Evolutionary conservation across 2,888 invertebrate genomes (phyloP).

Genomic region (Patella depressa): DNA sequence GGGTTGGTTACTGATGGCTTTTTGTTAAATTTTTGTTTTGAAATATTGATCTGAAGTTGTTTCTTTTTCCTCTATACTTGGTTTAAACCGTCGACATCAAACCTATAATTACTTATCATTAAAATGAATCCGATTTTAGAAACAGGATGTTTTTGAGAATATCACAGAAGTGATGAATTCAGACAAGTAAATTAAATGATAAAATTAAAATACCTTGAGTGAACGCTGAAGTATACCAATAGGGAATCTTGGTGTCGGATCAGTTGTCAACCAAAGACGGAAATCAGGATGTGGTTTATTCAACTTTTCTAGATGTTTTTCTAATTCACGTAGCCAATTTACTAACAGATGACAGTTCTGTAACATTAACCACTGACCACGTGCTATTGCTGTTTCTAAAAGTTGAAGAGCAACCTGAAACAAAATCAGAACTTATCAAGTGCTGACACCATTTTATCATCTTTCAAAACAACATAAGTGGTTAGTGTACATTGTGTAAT

Average conservation of each 20-base stretch:
- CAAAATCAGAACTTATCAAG: constrained; percentile 19
- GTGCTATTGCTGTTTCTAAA: constrained; percentile 70
- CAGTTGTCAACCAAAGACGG: constrained; percentile 92
- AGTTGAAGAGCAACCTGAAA: constrained; percentile 77
- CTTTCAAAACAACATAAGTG: too few relatives aligned
- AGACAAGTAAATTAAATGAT: neutral
- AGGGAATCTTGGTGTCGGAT: constrained; percentile 88
- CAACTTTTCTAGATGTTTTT: constrained; percentile 86
- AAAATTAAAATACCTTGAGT: constrained; percentile 77
- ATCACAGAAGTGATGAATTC: too few relatives aligned
- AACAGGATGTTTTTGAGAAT: too few relatives aligned
- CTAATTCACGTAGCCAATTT: constrained; percentile 83
- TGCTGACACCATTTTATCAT: neutral
- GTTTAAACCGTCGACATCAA: too few relatives aligned
- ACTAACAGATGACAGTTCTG: constrained; percentile 92
- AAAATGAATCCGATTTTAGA: too few relatives aligned
- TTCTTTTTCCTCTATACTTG: too few relatives aligned
- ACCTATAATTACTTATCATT: too few relatives aligned
- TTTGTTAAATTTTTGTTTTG: too few relatives aligned
- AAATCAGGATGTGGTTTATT: constrained; percentile 90
- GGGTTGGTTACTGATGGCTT: too few relatives aligned
- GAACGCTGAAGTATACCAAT: constrained; percentile 90
- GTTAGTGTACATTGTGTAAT: too few relatives aligned
- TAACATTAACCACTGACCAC: constrained; percentile 91
- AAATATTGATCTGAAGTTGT: too few relatives aligned